Base-by-base conservation (phyloP, 64 coral and sea anemone species). In the Actinia equina region DNA sequence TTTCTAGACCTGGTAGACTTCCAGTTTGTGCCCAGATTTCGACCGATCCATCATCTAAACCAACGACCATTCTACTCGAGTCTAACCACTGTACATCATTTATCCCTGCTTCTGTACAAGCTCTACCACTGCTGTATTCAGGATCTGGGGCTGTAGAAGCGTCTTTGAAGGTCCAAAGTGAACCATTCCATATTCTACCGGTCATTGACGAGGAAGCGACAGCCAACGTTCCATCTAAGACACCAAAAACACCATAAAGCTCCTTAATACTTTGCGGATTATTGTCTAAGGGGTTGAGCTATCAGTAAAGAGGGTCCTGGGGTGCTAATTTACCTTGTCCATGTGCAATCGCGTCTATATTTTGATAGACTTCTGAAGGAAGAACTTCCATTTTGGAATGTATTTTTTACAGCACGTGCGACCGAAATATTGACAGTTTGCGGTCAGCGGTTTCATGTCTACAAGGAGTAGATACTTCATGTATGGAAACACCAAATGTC, bases 131-230 rank as follows among this genome's bases (percentile, higher is more conserved):
- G 59, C 96, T 94, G 57, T 89, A 89, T 23, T 92, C 77, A 13
- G 89, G 89, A 88, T 98, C 93, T 13, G 96, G 96, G 0, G 96
- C 96, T 88, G 92, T 94, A 11, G 90, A 87, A 81, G 90, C 90
- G 79, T 94, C 93, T 91, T 95, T 98, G 80, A 98, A 98, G 14
- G 92, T 52, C 96, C 96, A 98, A 71, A 98, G 69, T 15, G 90
- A 95, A 25, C 96, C 96, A 87, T 92, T 92, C 96, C 96, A 98
- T 13, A 84, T 88, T 82, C 96, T 90, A 53, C 89, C 96, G 25
- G 90, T 95, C 56, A 98, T 43, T 1, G 88, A 89, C 22, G 93
- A 98, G 0, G 96, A 98, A 27, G 90, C 96, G 27, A 98, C 77
- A 13, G 88, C 96, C 45, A 98, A 74, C 52, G 87, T 98, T 22